Base-by-base conservation (phyloP, 2,113 vertebrate species). In the Morphnarchus princeps region DNA sequence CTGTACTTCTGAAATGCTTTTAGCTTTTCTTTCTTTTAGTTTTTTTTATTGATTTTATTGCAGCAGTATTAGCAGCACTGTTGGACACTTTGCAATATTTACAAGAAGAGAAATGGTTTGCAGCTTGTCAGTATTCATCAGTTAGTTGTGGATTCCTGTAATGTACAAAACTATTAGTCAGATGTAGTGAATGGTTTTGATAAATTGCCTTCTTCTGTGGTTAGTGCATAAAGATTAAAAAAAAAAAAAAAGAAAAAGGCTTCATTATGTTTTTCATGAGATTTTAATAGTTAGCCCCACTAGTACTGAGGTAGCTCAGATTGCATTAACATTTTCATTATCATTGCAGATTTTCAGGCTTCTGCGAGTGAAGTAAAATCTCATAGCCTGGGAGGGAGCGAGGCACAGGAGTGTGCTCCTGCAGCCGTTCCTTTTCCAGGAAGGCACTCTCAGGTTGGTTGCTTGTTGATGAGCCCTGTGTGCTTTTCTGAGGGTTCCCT, bases 191-290 rank as follows among this genome's bases (percentile, higher is more conserved):
- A 73, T 89, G 77, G 83, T 70, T 97, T 94, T 97, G 97, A 97
- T 94, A 81, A 96, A 97, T 95, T 93, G 45, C 91, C 55, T 36
- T 32, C 78, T 94, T 87, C 82, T 81, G 66, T 93, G 90, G 87
- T 79, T 93, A 79, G 88, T 86, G 65, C 79, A 90, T 89, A 84
- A 92, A 94, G 82, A 29, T 69, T 24, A 31, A 38, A 40, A 69
- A 74, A 52, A 52, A 22, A 52, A 52, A 54, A 25, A 54, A 54
- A 28, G 25, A 88, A 93, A 90, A 91, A 71, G 3, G 57, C 90
- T 94, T 96, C 91, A 94, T 97, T 96, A 84, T 90, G 38, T 70
- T 95, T 95, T 97, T 96, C 87, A 93, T 96, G 78, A 90, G 83
- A 71, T 89, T 95, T 97, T 95, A 97, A 95, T 96, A 93, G 63